Evolutionary conservation across 2,797 vertebrate genomes (phyloP).

Genomic region (Lemur catta): DNA sequence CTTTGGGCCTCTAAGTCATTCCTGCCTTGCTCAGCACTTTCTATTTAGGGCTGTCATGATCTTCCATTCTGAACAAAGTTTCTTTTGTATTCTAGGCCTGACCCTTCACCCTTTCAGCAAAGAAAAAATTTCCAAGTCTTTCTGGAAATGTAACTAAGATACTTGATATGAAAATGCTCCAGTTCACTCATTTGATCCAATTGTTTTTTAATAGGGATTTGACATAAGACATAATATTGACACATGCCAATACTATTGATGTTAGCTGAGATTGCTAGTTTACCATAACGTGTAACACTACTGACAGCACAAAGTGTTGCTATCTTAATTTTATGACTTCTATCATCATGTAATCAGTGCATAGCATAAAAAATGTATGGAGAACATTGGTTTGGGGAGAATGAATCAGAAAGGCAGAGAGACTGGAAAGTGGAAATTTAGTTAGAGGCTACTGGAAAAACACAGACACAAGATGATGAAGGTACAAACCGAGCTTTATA

Average conservation of each 20-base stretch:
- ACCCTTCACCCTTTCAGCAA: background rate
- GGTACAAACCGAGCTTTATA: background rate
- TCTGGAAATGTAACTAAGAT: conserved; percentile 33
- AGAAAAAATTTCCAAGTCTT: conserved; percentile 23
- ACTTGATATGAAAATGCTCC: background rate
- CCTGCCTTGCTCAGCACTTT: conserved; percentile 29
- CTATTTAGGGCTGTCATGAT: background rate
- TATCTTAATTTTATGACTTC: background rate
- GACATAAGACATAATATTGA: background rate
- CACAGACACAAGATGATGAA: background rate
- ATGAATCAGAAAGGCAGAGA: background rate
- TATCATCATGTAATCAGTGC: background rate
- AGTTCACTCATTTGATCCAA: background rate
- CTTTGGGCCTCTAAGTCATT: background rate
- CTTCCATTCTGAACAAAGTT: conserved; percentile 26
- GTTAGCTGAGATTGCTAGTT: background rate
- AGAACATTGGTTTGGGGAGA: background rate
- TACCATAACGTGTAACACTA: background rate
- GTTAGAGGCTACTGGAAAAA: background rate
- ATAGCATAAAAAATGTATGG: background rate
- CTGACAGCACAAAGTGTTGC: background rate
- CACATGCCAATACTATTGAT: background rate
- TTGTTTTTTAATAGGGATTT: background rate
- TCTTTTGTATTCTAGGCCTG: conserved; percentile 27
- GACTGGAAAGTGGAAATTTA: conserved; percentile 38